Percentiles rank a stretch among this genome's conserved stretches.
Conservation (phyloP, 1,140 invertebrate species). For the fruit fly (Drosophila melanogaster) region Release_6_plus_ISO1_MT NT_037436.4:8913001-8913500, state of each 20-base stretch:
- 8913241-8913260: conserved; percentile 70
- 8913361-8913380: conserved; percentile 14
- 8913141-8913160: conserved; percentile 40
- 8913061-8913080: conserved; percentile 50
- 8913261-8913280: conserved; percentile 54
- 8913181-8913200: conserved; percentile 55
- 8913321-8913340: conserved; percentile 44
- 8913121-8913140: conserved; percentile 35
- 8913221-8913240: conserved; percentile 28
- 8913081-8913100: conserved; percentile 48
- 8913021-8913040: conserved; percentile 61
- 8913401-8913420: conserved; percentile 61
- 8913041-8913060: conserved; percentile 75
- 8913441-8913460: conserved; percentile 73
- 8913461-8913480: conserved; percentile 37
- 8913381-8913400: conserved; percentile 62
- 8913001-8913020: conserved; percentile 58
- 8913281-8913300: background rate
- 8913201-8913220: conserved; percentile 37
- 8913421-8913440: conserved; percentile 78
- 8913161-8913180: conserved; percentile 26
- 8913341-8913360: conserved; percentile 27
- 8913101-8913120: conserved; percentile 30
- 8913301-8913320: background rate
- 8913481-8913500: conserved; percentile 13